These are phyloP conservation scores for Dynastes hyllus DNA, from an alignment of 2,888 invertebrate genomes.

Conservation along the genomic window DNA sequence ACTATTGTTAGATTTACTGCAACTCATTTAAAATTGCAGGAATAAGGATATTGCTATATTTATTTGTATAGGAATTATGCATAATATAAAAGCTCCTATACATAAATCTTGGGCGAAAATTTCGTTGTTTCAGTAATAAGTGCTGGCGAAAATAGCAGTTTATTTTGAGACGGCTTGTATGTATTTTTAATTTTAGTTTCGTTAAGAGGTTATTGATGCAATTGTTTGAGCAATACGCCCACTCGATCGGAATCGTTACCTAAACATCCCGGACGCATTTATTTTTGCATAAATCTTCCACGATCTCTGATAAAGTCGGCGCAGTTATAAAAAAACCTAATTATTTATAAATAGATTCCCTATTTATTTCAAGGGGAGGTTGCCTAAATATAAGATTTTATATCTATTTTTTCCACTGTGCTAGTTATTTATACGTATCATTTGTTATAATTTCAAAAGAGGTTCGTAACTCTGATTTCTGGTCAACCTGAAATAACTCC, in stretches of 20 bases:
- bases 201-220: constrained; percentile 43
- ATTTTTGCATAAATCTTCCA: constrained; percentile 37
- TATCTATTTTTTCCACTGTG: constrained; percentile 46
- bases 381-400: constrained; percentile 46
- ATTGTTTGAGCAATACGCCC: constrained; percentile 47
- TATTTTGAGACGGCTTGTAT: constrained; percentile 30
- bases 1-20: too few species aligned
- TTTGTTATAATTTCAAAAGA: constrained; percentile 47
- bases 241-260: constrained; percentile 35
- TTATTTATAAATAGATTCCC: constrained; percentile 41
- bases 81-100: not conserved
- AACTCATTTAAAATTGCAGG: too few species aligned
- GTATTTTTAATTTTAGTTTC: constrained; percentile 46
- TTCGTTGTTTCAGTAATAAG: too few species aligned
- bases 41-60: too few species aligned
- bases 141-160: constrained; percentile 21
- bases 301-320: constrained; percentile 41
- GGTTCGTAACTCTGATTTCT: constrained; percentile 36
- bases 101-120: constrained; percentile 6
- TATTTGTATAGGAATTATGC: too few species aligned
- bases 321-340: constrained; percentile 43
- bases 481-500: constrained; percentile 43
- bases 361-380: constrained; percentile 47
- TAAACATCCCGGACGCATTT: constrained; percentile 46
- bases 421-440: constrained; percentile 47